Conservation (phyloP, 2,797 vertebrate species). For the Aldrovandia affinis region DNA sequence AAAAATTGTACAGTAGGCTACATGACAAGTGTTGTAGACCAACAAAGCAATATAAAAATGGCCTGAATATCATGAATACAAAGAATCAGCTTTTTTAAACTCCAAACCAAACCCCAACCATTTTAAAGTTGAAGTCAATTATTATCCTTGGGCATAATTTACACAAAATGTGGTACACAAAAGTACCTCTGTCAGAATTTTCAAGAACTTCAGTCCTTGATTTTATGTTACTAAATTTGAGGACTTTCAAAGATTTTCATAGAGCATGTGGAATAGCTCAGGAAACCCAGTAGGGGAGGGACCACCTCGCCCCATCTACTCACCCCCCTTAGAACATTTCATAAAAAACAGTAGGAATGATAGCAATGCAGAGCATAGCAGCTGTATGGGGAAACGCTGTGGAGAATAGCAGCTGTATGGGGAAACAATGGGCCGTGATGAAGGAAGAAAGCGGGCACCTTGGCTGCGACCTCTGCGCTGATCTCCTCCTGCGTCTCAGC, state of each 20-base stretch:
- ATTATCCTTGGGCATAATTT: not conserved
- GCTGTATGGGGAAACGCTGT: no score
- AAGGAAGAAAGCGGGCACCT: conserved; percentile 69
- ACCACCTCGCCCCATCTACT: no score
- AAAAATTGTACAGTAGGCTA: not conserved
- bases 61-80: not conserved
- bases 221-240: no score
- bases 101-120: not conserved
- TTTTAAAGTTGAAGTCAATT: not conserved
- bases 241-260: not conserved
- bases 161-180: not conserved
- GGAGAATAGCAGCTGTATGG: not conserved
- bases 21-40: not conserved
- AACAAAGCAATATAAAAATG: not conserved
- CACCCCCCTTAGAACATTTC: no score
- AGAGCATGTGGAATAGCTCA: not conserved
- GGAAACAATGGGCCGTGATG: not conserved
- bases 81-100: not conserved
- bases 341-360: no score
- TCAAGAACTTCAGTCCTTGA: not conserved
- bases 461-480: conserved; percentile 96
- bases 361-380: no score
- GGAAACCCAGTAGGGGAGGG: not conserved
- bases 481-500: conserved; percentile 98
- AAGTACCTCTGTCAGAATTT: not conserved